These are phyloP conservation scores for Lutjanus campechanus DNA, from an alignment of 2,797 vertebrate genomes.

Conservation along the genomic window DNA sequence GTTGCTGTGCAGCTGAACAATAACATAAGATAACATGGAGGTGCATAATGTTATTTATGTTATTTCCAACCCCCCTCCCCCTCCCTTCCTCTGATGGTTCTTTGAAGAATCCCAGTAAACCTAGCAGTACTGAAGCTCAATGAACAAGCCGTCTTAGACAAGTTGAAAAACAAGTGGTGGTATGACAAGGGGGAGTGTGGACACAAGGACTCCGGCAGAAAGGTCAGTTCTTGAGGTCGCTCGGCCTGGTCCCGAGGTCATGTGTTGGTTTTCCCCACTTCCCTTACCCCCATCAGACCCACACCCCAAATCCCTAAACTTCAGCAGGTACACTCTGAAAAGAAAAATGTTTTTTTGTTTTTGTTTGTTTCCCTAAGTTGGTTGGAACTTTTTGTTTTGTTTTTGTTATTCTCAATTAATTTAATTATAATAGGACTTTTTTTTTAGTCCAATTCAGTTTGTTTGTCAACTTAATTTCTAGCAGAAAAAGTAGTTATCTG, in stretches of 20 bases:
- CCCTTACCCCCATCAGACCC: constrained; percentile 29
- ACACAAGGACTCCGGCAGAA: constrained; percentile 99
- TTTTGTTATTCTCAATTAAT: neutral
- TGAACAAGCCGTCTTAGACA: constrained; percentile 99
- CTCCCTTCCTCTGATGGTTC: constrained; percentile 64
- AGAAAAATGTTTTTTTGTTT: neutral
- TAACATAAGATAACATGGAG: constrained; percentile 99
- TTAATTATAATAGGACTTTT: neutral
- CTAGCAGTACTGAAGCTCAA: constrained; percentile 99
- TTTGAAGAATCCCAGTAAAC: constrained; percentile 99
- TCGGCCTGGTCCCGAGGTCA: constrained; percentile 60
- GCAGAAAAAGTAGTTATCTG: neutral
- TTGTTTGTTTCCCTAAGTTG: neutral
- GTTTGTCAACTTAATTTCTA: neutral
- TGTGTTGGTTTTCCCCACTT: constrained; percentile 58
- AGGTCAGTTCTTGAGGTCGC: constrained; percentile 93
- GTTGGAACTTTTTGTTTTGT: neutral
- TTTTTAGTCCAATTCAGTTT: neutral
- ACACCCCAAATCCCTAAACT: neutral
- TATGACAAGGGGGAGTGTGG: constrained; percentile 99
- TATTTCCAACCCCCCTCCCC: constrained; percentile 88
- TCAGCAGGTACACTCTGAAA: constrained; percentile 59
- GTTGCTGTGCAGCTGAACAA: constrained; percentile 81
- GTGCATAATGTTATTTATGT: constrained; percentile 99
- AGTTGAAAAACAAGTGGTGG: constrained; percentile 99